Evolutionary conservation across 2,888 invertebrate species (phyloP), one percentile per base, ranked within the genome.

Genomic region (Lycophotia porphyrea): DNA sequence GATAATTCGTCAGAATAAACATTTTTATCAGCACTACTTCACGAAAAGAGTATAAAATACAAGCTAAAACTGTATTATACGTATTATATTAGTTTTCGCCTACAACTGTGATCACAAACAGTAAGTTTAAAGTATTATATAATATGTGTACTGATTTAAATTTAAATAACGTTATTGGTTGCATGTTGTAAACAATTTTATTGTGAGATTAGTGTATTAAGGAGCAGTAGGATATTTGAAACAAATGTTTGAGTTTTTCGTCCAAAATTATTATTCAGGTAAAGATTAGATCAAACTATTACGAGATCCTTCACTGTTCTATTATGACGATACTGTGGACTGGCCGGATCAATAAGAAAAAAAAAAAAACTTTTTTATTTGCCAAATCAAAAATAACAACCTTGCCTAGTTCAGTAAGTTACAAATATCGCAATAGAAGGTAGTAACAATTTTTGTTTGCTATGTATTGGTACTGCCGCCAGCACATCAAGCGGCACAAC

Each of bases 141-240:
- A n/a, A 77, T 15, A n/a, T n/a, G 27, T 55, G 83, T 82, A 82
- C 73, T 78, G 72, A 84, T 82, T 85, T 52, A 61, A 80, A 60
- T 65, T 72, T 58, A 72, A 80, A 65, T 73, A 58, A 64, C 15
- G 44, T 42, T 71, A 81, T 78, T 81, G 65, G 68, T 81, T 78
- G 82, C 68, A 71, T 69, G 85, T 68, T 72, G 49, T 73, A 47
- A 75, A 65, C 31, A 71, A 24, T 79, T 84, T 68, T 84, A 80
- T 80, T 80, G 64, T 69, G 81, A 64, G 52, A 80, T 11, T 60
- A 60, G 47, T 67, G 69, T 74, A 42, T 24, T 2, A 31, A 21
- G 11, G 15, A 47, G 39, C 18, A 70, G 78, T 81, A 71, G 52
- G 39, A 74, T 63, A 78, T 8, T 71, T 47, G 49, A 47, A 42